phyloP scores from a whole-genome alignment of 1,140 invertebrate species.

The Drosophila murphyi region DNA sequence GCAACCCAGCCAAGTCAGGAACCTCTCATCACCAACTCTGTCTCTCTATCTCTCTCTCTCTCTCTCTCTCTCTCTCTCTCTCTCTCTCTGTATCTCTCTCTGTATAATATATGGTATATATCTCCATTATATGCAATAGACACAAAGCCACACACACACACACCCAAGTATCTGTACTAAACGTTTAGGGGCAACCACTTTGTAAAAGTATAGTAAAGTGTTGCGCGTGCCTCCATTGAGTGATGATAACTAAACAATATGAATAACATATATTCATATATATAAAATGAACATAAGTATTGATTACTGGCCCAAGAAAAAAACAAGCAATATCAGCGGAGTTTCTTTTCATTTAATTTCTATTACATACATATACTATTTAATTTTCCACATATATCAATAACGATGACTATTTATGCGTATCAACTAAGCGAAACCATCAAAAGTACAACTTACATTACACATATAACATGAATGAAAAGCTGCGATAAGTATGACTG shows the following conservation, averaged over 20 bases:
- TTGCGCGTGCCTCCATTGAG: conserved; percentile 60
- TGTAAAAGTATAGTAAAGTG: conserved; percentile 82
- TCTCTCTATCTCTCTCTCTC: background rate
- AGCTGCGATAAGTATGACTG: conserved; percentile 24
- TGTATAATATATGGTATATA: conserved; percentile 10
- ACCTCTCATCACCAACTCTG: conserved; percentile 11
- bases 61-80: conserved; percentile 27
- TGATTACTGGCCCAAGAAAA: conserved; percentile 37
- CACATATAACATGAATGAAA: conserved; percentile 16
- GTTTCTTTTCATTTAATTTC: conserved; percentile 76
- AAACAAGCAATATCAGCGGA: conserved; percentile 45
- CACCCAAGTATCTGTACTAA: conserved; percentile 29
- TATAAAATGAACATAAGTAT: conserved; percentile 38
- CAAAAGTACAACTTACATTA: conserved; percentile 27
- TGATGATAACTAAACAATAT: conserved; percentile 35
- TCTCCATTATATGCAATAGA: conserved; percentile 39
- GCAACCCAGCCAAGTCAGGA: conserved; percentile 17
- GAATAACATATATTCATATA: background rate
- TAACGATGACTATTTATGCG: conserved; percentile 84
- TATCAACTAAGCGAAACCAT: conserved; percentile 59
- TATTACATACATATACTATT: conserved; percentile 56
- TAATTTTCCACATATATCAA: conserved; percentile 84
- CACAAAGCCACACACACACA: conserved; percentile 21
- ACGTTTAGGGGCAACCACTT: conserved; percentile 30
- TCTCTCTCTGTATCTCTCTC: conserved; percentile 16